A percentile compares a stretch with the other conserved stretches of the same genome.
phyloP scores from a whole-genome alignment of 2,113 vertebrate species.

The Crotophaga sulcirostris region DNA sequence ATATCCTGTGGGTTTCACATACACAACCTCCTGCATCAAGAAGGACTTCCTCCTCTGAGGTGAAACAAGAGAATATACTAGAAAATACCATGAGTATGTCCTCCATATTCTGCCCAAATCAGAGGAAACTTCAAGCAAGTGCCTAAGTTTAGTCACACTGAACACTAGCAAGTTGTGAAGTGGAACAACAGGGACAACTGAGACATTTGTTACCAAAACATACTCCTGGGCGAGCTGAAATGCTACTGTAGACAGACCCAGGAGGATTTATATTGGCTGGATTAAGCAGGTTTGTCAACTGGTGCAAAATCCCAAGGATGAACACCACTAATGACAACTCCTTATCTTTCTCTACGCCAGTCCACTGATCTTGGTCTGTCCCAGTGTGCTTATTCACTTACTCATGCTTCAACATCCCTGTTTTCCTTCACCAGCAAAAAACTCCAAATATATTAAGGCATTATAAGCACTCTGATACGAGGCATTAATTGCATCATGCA shows the following conservation, averaged over 20 bases:
- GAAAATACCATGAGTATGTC: neutral
- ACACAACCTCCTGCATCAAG: neutral
- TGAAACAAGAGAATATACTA: neutral
- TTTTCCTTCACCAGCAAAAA: neutral
- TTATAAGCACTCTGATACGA: neutral
- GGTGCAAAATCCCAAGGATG: neutral
- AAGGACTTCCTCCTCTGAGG: neutral
- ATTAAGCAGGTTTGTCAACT: neutral
- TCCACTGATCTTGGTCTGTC: neutral
- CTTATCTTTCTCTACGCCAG: neutral
- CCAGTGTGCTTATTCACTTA: neutral
- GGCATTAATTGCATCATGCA: neutral
- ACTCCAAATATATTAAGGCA: neutral
- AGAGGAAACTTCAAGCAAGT: neutral
- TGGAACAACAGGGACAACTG: neutral
- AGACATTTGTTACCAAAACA: neutral
- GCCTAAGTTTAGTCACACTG: neutral
- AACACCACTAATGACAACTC: neutral
- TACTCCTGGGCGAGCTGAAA: neutral
- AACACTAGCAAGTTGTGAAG: neutral
- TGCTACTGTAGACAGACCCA: neutral
- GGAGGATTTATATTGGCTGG: neutral
- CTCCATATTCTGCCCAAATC: neutral
- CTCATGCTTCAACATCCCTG: neutral
- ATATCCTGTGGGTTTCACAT: neutral